Evolutionary conservation across 2,888 invertebrate genomes (phyloP), one percentile per base, ranked within the genome.

Genomic region (Psylliodes chrysocephalus): DNA sequence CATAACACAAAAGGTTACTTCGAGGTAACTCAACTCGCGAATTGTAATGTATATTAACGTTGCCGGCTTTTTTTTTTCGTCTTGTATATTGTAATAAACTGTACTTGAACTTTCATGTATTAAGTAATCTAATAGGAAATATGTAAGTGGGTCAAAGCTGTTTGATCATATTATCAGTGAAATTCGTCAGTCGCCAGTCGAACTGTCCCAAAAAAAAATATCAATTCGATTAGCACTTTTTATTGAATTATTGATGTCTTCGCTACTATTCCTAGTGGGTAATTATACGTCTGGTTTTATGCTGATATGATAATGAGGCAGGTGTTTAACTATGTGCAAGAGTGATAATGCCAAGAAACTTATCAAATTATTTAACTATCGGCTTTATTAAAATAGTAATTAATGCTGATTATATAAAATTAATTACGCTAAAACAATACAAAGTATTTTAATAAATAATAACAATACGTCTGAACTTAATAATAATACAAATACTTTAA

Each of bases 141-240:
- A 63, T 52, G 63, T 46, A 63, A 63, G 56, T 63, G 38, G 63
- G 63, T 52, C 63, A 57, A 52, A 63, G 57, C 38, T 57, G 28
- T 51, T 49, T 59, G 59, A 15, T 25, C 49, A 49, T 59, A 49
- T n/a, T n/a, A n/a, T 47, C 57, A 57, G 47, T 47, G 47, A 47
- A 62, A 62, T 51, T 57, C 42, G 63, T 52, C 61, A 54, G 22
- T 53, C 46, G 33, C 33, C 14, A 54, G 6, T 14, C 2, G 12
- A 4, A 10, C 8, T n/a, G 46, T n/a, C 10, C 12, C 12, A 10
- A 18, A 44, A 18, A 19, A 18, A 19, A 19, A 18, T 22, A 44
- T 44, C 44, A 19, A 18, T 19, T 8, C 19, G 44, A 19, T 47
- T 47, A 47, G 5, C 47, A 25, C 28, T 25, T 47, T 22, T 25